phyloP scores from a whole-genome alignment of 2,888 invertebrate genomes.

The Artemia sp. region DNA sequence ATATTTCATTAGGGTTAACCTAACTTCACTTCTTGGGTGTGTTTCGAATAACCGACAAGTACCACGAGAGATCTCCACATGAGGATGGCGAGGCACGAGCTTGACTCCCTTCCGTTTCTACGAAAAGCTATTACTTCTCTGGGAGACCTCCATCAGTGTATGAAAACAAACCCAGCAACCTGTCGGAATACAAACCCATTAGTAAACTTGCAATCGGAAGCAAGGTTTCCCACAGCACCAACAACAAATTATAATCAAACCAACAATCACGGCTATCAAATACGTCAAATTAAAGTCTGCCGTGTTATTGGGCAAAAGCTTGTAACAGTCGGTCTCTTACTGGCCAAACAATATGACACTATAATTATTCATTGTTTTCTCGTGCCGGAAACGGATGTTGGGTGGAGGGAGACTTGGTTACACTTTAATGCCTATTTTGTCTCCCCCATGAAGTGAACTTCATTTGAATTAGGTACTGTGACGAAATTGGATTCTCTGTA shows the following conservation, averaged over 20 bases:
- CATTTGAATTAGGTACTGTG: conserved; percentile 14
- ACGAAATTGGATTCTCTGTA: not conserved
- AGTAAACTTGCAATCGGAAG: not conserved
- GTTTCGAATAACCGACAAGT: no score
- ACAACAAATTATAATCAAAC: conserved; percentile 14
- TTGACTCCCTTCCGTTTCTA: no score
- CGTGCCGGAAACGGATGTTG: conserved; percentile 11
- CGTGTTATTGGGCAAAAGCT: conserved; percentile 5
- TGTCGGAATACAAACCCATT: conserved; percentile 8
- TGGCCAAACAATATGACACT: conserved; percentile 9
- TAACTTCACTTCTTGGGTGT: no score
- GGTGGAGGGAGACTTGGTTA: conserved; percentile 15
- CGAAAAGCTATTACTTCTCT: no score
- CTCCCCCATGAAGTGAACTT: not conserved
- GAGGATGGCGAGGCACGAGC: no score
- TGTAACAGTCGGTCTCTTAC: conserved; percentile 1
- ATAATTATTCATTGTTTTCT: conserved; percentile 14
- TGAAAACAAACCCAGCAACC: not conserved
- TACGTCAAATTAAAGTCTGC: conserved; percentile 15
- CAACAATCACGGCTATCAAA: conserved; percentile 13
- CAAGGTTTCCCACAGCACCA: conserved; percentile 14
- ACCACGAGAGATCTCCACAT: no score
- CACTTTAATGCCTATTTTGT: conserved; percentile 14
- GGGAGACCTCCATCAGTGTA: no score
- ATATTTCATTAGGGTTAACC: no score